Percentiles rank a stretch among this genome's conserved stretches.
Conservation (phyloP, 2,888 invertebrate genomes). For the Tiphia femorata region DNA sequence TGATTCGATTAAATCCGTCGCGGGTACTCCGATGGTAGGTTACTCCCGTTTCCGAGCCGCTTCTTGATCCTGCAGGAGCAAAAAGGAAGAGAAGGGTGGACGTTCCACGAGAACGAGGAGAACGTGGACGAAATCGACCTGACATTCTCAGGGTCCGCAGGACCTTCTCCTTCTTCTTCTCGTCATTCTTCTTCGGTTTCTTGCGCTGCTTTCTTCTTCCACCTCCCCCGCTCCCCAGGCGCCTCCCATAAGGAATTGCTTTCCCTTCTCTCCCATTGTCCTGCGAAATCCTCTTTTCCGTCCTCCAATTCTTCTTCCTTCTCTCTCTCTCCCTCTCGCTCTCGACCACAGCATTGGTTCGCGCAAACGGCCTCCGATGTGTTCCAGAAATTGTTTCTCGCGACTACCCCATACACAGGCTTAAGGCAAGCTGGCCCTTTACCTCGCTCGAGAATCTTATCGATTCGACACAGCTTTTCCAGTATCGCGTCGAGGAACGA, state of each 20-base stretch:
- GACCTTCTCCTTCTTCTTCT: not conserved
- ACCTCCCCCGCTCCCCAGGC: conserved; percentile 5
- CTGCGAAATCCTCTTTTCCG: conserved; percentile 11
- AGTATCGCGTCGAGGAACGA: too few species aligned
- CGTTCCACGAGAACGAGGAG: too few species aligned
- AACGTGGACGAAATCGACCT: conserved; percentile 38
- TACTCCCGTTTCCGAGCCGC: conserved; percentile 18
- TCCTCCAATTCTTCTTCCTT: conserved; percentile 14
- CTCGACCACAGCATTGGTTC: too few species aligned
- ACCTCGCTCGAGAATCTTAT: not conserved
- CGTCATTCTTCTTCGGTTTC: not conserved
- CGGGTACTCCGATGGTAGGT: conserved; percentile 21
- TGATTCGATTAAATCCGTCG: conserved; percentile 48
- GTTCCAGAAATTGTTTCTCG: not conserved
- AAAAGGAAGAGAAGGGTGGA: too few species aligned
- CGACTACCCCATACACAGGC: not conserved
- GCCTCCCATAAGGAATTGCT: conserved; percentile 18
- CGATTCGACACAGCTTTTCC: too few species aligned
- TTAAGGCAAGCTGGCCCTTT: not conserved
- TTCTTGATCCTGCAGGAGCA: conserved; percentile 24
- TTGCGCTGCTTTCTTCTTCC: not conserved
- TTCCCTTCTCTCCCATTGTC: conserved; percentile 16
- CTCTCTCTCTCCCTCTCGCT: not conserved
- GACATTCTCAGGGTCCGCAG: conserved; percentile 45
- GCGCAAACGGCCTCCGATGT: too few species aligned